These are phyloP conservation scores for Pangasianodon gigas DNA, from an alignment of 2,113 vertebrate species.

Conservation along the genomic window DNA sequence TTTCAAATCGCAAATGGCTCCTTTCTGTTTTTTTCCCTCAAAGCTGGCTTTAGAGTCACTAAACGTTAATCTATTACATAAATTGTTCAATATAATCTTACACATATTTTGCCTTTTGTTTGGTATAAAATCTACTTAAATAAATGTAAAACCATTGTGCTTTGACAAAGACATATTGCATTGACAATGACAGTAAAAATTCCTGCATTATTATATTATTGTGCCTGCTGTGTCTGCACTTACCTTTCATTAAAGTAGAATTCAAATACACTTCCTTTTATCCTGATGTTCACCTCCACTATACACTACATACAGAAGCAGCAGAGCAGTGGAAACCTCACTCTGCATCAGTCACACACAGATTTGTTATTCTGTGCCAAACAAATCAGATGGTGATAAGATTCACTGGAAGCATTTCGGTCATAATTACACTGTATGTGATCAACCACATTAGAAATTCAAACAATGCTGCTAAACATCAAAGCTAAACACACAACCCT, in stretches of 20 bases:
- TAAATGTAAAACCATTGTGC: conserved; percentile 18
- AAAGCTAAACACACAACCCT: background rate
- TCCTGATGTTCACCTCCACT: background rate
- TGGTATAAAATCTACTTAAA: background rate
- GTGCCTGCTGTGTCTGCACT: conserved; percentile 14
- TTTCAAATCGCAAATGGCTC: background rate
- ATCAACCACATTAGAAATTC: background rate
- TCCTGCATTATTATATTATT: background rate
- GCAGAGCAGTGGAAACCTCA: background rate
- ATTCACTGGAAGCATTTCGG: background rate
- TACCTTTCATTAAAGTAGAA: background rate
- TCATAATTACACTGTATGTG: background rate
- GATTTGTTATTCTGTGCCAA: background rate
- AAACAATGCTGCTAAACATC: background rate
- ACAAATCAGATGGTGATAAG: background rate
- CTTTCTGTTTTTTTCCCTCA: background rate
- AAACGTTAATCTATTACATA: background rate
- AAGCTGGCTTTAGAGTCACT: background rate
- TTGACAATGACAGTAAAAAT: background rate
- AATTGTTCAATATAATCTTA: background rate
- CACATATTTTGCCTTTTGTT: background rate
- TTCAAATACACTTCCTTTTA: background rate
- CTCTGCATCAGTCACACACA: background rate
- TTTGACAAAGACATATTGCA: background rate
- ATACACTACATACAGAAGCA: background rate